These are phyloP conservation scores for Alsophila aescularia DNA, from an alignment of 2,888 invertebrate species.

Conservation along the genomic window DNA sequence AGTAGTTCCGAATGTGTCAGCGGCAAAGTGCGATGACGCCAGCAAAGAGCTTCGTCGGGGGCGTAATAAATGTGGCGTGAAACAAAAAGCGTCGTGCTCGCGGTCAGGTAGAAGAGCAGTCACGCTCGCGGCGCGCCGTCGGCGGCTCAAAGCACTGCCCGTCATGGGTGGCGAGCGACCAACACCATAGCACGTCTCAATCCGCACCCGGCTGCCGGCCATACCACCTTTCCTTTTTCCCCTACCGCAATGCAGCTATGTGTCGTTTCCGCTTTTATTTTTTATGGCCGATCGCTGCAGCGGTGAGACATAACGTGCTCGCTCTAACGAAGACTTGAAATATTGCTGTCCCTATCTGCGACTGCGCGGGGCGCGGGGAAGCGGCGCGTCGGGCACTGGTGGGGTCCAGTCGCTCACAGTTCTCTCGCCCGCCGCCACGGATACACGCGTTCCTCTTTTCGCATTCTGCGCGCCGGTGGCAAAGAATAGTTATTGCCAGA, in stretches of 20 bases:
- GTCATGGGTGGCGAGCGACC: constrained; percentile 84
- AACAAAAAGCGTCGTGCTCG: constrained; percentile 72
- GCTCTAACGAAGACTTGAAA: constrained; percentile 67
- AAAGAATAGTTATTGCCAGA: constrained; percentile 71
- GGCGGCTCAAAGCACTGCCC: constrained; percentile 77
- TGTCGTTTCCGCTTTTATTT: constrained; percentile 83
- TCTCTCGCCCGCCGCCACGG: constrained; percentile 68
- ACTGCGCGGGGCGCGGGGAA: constrained; percentile 59
- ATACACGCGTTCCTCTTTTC: constrained; percentile 59
- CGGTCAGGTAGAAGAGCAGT: constrained; percentile 50
- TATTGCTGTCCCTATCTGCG: constrained; percentile 63
- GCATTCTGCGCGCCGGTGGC: constrained; percentile 62
- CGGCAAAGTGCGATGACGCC: constrained; percentile 71
- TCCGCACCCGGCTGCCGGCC: constrained; percentile 81
- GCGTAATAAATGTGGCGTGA: constrained; percentile 80
- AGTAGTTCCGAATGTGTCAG: constrained; percentile 79
- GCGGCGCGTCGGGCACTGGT: constrained; percentile 62
- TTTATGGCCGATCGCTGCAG: constrained; percentile 79
- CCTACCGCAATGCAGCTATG: constrained; percentile 83
- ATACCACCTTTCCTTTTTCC: constrained; percentile 82
- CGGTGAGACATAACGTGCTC: constrained; percentile 76
- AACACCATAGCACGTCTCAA: constrained; percentile 84
- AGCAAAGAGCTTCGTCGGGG: constrained; percentile 64
- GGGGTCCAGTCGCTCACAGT: constrained; percentile 79
- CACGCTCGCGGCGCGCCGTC: constrained; percentile 38